These are phyloP conservation scores for Dipus sagitta DNA, from an alignment of 2,797 vertebrate species.

Conservation along the genomic window DNA sequence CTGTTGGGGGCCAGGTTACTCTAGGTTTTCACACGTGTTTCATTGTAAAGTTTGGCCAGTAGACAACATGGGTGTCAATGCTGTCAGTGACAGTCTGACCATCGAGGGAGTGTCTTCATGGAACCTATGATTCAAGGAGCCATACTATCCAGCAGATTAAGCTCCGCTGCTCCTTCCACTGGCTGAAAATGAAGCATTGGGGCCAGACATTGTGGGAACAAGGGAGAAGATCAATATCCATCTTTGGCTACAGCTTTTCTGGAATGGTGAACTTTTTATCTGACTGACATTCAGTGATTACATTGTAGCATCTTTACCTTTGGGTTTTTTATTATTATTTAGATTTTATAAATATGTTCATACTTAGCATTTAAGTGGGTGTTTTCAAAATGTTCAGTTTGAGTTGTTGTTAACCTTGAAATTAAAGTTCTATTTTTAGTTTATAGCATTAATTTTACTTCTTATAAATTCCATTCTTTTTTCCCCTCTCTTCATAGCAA, in stretches of 20 bases:
- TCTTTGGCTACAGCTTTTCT: not conserved
- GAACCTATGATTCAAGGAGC: not conserved
- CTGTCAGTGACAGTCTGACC: not conserved
- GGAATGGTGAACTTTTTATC: not conserved
- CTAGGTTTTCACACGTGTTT: not conserved
- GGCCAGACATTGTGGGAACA: not conserved
- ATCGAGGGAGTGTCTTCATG: not conserved
- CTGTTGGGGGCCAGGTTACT: not conserved
- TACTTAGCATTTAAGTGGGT: slow-evolving; percentile 53
- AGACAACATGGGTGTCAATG: not conserved
- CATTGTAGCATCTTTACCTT: slow-evolving; percentile 33
- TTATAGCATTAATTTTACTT: slow-evolving; percentile 18
- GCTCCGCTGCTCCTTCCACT: slow-evolving; percentile 37
- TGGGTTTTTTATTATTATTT: slow-evolving; percentile 21
- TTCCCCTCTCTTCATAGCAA: not conserved
- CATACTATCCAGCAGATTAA: slow-evolving; percentile 14
- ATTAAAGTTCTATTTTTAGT: slow-evolving; percentile 36
- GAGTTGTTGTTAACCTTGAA: slow-evolving; percentile 43
- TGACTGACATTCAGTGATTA: not conserved
- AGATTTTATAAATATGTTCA: slow-evolving; percentile 32
- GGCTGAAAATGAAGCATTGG: not conserved
- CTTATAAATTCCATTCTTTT: slow-evolving; percentile 34
- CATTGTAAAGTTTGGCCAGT: slow-evolving; percentile 47
- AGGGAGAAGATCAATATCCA: slow-evolving; percentile 40
- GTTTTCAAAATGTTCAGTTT: slow-evolving; percentile 51